Evolutionary conservation across 2,888 invertebrate species (phyloP).

Genomic region (Andrena trimmerana): DNA sequence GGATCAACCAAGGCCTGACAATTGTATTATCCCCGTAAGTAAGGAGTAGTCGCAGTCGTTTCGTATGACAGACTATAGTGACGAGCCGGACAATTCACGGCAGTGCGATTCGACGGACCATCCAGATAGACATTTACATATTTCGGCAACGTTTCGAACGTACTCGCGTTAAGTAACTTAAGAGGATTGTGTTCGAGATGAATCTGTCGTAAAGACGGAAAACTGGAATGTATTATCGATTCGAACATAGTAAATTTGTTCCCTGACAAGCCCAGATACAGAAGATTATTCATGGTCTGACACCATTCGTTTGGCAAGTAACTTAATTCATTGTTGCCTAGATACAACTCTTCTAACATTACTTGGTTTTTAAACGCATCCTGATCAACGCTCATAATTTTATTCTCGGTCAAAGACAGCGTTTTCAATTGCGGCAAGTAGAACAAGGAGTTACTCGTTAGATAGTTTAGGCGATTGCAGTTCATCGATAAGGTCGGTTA

Average conservation of each 20-base stretch:
- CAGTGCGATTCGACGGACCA: background rate
- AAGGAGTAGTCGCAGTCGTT: too few species aligned
- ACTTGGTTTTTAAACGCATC: conserved; percentile 61
- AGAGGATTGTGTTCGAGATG: conserved; percentile 37
- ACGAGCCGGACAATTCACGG: background rate
- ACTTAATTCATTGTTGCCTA: conserved; percentile 68
- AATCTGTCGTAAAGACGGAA: background rate
- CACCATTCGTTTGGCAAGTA: conserved; percentile 70
- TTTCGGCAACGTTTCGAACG: background rate
- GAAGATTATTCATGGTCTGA: conserved; percentile 49
- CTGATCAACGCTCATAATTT: conserved; percentile 65
- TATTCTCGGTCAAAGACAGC: conserved; percentile 75
- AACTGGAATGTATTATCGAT: background rate
- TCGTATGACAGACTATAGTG: too few species aligned
- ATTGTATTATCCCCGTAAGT: too few species aligned
- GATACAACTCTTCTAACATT: conserved; percentile 60
- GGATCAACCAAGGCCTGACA: too few species aligned
- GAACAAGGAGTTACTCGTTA: conserved; percentile 58
- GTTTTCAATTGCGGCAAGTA: too few species aligned
- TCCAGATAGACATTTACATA: conserved; percentile 24
- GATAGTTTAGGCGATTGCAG: conserved; percentile 68
- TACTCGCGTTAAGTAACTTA: background rate
- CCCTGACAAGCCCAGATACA: conserved; percentile 68
- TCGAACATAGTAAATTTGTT: conserved; percentile 51
- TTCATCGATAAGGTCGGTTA: conserved; percentile 72